Base-by-base conservation (phyloP, 2,797 vertebrate genomes). In the Schizothorax lantsangensis region DNA sequence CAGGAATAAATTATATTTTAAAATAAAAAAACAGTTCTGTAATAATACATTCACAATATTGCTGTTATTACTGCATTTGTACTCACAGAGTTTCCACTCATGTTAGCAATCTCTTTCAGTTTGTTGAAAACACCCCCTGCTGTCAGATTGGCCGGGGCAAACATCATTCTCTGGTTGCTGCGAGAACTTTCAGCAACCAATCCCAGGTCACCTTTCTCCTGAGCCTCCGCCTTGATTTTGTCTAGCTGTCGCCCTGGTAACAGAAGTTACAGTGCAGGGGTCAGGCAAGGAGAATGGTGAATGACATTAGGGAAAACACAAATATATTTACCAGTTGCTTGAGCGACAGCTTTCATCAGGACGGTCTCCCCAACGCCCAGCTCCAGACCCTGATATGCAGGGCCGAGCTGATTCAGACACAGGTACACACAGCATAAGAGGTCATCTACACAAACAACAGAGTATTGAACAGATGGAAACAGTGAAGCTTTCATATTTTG, bases 131-230 rank as follows among this genome's bases (percentile, higher is more conserved):
- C 97, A 8, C 95, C 95, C 2, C 91, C 69, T 33, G 94, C 95
- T 0, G 94, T 96, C 88, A 98, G 96, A 5, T 93, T 95, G 5
- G 96, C 96, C 0, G 97, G 97, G 0, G 96, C 93, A 91, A 98
- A 95, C 97, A 98, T 96, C 82, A 93, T 97, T 79, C 97, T 95
- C 91, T 98, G 97, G 88, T 96, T 98, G 92, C 96, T 96, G 84
- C 97, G 97, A 91, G 97, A 97, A 88, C 93, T 97, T 94, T 98
- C 97, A 0, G 97, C 97, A 90, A 98, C 97, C 17, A 98, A 94
- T 79, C 97, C 97, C 86, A 98, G 82, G 30, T 98, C 97, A 0
- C 97, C 97, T 75, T 94, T 96, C 93, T 98, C 97, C 33, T 96
- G 96, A 0, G 95, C 95, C 91, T 97, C 97, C 0, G 95, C 94